Evolutionary conservation across 2,888 invertebrate genomes (phyloP).

Genomic region (Acrobasis repandana): DNA sequence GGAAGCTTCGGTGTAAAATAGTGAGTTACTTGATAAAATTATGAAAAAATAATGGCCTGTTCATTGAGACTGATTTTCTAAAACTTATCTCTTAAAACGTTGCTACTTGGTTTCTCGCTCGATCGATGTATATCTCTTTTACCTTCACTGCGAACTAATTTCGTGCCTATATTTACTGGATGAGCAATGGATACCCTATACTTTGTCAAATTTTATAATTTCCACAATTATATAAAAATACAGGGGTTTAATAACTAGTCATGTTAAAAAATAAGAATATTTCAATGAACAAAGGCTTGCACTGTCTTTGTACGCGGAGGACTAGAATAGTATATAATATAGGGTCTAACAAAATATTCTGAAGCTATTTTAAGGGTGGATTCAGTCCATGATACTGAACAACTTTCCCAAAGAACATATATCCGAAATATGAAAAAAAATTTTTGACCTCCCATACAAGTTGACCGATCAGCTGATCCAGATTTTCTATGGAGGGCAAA

Average conservation of each 20-base stretch:
- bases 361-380: too few relatives aligned
- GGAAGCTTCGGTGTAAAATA: conserved; percentile 51
- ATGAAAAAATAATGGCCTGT: conserved; percentile 75
- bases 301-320: too few relatives aligned
- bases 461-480: too few relatives aligned
- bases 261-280: too few relatives aligned
- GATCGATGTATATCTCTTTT: conserved; percentile 38
- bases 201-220: not conserved
- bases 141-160: conserved; percentile 29
- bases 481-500: too few relatives aligned
- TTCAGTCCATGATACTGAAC: too few relatives aligned
- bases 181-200: conserved; percentile 23
- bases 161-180: not conserved
- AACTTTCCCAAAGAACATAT: too few relatives aligned
- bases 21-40: conserved; percentile 56
- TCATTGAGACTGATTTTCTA: conserved; percentile 82
- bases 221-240: not conserved
- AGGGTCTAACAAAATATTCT: too few relatives aligned
- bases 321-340: too few relatives aligned
- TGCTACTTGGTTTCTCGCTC: conserved; percentile 49
- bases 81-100: conserved; percentile 66
- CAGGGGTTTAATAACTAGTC: not conserved
- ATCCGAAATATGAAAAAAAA: too few relatives aligned
- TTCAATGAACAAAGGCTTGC: too few relatives aligned
- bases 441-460: too few relatives aligned